Conservation (phyloP, 1,140 invertebrate species). For the Zaprionus taronus region DNA sequence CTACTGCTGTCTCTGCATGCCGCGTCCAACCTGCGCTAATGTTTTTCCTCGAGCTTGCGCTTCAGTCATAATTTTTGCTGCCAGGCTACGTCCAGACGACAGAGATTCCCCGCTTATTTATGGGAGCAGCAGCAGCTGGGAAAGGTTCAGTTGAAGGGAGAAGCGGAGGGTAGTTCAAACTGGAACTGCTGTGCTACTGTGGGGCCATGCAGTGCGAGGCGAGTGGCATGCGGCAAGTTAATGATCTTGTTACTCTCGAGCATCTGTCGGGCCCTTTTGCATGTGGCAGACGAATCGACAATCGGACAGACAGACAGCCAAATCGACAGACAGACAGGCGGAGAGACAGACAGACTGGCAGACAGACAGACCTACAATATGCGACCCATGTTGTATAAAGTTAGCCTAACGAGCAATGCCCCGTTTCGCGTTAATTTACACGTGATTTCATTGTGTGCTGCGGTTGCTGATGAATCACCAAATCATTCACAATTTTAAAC, state of each 20-base stretch:
- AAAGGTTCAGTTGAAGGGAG: background rate
- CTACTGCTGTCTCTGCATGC: background rate
- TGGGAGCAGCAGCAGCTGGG: conserved; percentile 47
- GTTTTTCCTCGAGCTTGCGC: conserved; percentile 56
- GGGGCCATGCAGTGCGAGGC: conserved; percentile 20
- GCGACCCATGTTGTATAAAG: conserved; percentile 21
- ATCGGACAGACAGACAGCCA: background rate
- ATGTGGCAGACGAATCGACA: conserved; percentile 22
- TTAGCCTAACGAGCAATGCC: conserved; percentile 58
- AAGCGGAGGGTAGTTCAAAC: background rate
- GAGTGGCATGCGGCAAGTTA: conserved; percentile 65
- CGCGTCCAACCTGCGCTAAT: conserved; percentile 70
- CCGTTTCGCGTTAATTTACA: conserved; percentile 52
- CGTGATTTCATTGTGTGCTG: conserved; percentile 42
- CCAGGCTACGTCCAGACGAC: conserved; percentile 38
- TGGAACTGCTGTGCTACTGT: conserved; percentile 19
- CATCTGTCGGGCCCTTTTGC: conserved; percentile 62
- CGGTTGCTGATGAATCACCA: conserved; percentile 44
- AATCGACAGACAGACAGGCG: background rate
- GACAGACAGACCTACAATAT: background rate
- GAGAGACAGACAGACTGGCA: background rate
- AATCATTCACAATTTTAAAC: conserved; percentile 41
- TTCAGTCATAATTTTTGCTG: conserved; percentile 75
- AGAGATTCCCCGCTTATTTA: conserved; percentile 68
- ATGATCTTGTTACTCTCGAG: conserved; percentile 76